Evolutionary conservation across 2,113 vertebrate genomes (phyloP), one percentile per base, ranked within the genome.

Genomic region (Larimichthys polyactis): DNA sequence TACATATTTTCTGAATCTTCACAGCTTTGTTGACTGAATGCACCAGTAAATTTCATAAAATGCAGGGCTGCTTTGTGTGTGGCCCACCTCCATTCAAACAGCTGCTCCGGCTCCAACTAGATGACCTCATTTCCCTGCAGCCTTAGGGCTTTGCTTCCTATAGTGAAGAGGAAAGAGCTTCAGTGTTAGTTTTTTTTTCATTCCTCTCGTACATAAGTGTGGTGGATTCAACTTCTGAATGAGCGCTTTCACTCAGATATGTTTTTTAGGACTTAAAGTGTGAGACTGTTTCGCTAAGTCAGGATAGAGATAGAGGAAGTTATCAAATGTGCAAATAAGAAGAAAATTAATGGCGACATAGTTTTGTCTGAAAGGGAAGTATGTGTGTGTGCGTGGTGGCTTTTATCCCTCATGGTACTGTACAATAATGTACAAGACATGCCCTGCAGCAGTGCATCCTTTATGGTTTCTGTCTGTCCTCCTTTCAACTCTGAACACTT

Each of bases 91-190:
- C 62, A 89, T 92, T 92, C 80, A 92, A 71, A 82, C 77, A 71
- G 78, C 75, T 85, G 74, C 84, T 85, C 22, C 36, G 70, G 63
- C 64, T 84, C 75, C 11, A 78, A 79, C 77, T 55, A 67, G 59
- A 86, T 89, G 90, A 91, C 90, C 89, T 88, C 12, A 19, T 93
- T 93, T 89, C 68, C 63, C 24, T 40, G 71, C 67, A 57, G 88
- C 85, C 87, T 79, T 29, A 19, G 49, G 92, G 75, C 82, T 81
- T 85, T 67, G 52, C 79, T 81, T 82, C 69, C 70, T 75, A 77
- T 60, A 75, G 64, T 16, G 27, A 88, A 83, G 66, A 78, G 79
- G 29, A 85, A 46, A 87, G 64, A 89, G 84, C 87, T 59, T 86
- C 67, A 87, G 83, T 90, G 89, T 91, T 40, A 54, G 63, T 16